Conservation (phyloP, 2,113 vertebrate species). For the Progne subis region DNA sequence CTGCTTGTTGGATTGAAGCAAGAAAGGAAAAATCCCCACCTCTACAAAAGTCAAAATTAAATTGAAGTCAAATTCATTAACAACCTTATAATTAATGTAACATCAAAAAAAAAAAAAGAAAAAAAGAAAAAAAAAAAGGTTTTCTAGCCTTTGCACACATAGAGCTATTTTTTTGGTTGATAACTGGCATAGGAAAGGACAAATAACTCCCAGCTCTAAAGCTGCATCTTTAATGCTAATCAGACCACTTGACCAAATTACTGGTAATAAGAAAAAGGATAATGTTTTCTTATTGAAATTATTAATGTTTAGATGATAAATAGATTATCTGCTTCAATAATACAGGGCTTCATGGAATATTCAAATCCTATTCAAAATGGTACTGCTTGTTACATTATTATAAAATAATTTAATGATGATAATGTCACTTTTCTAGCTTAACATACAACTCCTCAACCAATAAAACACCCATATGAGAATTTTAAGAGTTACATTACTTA, state of each 20-base stretch:
- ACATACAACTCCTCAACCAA: constrained; percentile 30
- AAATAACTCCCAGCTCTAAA: neutral
- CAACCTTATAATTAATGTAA: neutral
- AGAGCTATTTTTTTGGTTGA: neutral
- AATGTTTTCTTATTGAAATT: neutral
- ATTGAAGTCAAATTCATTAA: neutral
- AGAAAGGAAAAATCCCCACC: neutral
- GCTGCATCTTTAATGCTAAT: neutral
- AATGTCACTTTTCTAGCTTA: constrained; percentile 37
- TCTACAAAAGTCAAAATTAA: neutral
- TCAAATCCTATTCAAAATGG: constrained; percentile 30
- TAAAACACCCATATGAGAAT: constrained; percentile 25
- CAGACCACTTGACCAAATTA: neutral
- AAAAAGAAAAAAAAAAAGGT: neutral
- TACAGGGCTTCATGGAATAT: constrained; percentile 10
- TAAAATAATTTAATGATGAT: constrained; percentile 41
- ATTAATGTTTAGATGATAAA: constrained; percentile 2
- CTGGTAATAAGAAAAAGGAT: neutral
- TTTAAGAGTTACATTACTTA: constrained; percentile 55
- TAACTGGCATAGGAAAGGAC: neutral
- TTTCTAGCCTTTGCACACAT: neutral
- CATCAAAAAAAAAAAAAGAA: neutral
- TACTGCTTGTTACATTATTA: neutral
- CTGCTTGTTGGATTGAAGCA: neutral
- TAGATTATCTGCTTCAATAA: neutral